A percentile compares a stretch with the other conserved stretches of the same genome.
Conservation (phyloP, 2,888 invertebrate genomes). For the Erebia palarica region DNA sequence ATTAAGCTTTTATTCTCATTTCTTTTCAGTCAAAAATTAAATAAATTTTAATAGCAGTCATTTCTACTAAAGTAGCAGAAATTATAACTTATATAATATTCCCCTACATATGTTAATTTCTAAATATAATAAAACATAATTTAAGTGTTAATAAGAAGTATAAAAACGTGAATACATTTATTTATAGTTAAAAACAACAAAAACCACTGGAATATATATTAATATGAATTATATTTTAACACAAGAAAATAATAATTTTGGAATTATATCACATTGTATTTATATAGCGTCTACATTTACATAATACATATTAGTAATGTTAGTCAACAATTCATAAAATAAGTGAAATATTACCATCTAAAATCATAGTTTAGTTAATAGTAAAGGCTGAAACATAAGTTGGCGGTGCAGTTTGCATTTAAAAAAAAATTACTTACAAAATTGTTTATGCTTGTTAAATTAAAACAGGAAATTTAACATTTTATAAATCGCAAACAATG, state of each 20-base stretch:
- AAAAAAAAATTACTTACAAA: not conserved
- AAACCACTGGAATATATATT: slow-evolving; percentile 13
- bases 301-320: slow-evolving; percentile 16
- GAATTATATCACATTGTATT: slow-evolving; percentile 59
- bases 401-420: not conserved
- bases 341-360: not conserved
- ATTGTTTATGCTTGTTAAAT: too few relatives aligned
- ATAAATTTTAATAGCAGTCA: slow-evolving; percentile 1
- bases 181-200: not conserved
- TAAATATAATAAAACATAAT: not conserved
- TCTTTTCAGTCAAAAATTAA: slow-evolving; percentile 11
- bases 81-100: not conserved
- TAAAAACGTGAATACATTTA: slow-evolving; percentile 4
- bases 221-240: slow-evolving; percentile 32
- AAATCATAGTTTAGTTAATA: not conserved
- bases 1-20: not conserved
- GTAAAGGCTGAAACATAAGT: not conserved
- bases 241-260: slow-evolving; percentile 53
- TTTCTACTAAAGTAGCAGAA: not conserved
- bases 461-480: too few relatives aligned
- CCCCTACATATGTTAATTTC: not conserved
- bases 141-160: not conserved
- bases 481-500: too few relatives aligned
- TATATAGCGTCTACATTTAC: slow-evolving; percentile 48
- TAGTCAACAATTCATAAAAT: slow-evolving; percentile 15